Evolutionary conservation across 2,888 invertebrate species (phyloP).

Genomic region (Tridacna crocea): DNA sequence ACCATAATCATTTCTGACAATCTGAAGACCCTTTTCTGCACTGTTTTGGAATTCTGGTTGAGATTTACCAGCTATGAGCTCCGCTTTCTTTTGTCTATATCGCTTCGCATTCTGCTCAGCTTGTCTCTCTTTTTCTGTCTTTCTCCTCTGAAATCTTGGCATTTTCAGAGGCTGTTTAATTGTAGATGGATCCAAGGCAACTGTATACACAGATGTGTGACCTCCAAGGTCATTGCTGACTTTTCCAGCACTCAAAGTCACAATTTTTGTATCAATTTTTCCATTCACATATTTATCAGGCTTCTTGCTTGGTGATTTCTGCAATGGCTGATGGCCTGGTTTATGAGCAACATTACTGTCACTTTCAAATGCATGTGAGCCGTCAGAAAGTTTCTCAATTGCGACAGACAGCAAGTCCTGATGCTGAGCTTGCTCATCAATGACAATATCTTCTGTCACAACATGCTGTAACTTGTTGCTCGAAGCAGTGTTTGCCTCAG

Average conservation of each 20-base stretch:
- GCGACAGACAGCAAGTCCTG: constrained; percentile 61
- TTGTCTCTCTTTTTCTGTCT: constrained; percentile 49
- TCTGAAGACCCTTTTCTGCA: background rate
- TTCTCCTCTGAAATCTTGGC: constrained; percentile 40
- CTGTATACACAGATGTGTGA: constrained; percentile 55
- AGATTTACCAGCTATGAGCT: constrained; percentile 19
- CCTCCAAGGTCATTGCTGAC: constrained; percentile 52
- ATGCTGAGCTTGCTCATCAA: constrained; percentile 52
- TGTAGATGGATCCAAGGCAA: constrained; percentile 51
- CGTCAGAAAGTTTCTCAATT: constrained; percentile 49
- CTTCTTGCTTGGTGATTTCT: background rate
- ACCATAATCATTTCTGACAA: background rate
- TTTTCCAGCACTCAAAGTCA: constrained; percentile 51
- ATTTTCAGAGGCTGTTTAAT: constrained; percentile 46
- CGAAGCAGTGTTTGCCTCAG: background rate
- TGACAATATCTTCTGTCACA: constrained; percentile 9
- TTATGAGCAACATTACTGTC: background rate
- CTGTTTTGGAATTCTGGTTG: background rate
- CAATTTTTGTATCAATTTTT: constrained; percentile 46
- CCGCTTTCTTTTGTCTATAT: constrained; percentile 48
- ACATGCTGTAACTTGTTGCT: background rate
- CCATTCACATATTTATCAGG: constrained; percentile 44
- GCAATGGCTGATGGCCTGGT: background rate
- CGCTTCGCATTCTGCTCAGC: constrained; percentile 46
- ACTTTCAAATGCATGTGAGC: background rate